Percentiles rank a stretch among this genome's conserved stretches.
Conservation (phyloP, 2,113 vertebrate genomes). For the Cairina moschata region DNA sequence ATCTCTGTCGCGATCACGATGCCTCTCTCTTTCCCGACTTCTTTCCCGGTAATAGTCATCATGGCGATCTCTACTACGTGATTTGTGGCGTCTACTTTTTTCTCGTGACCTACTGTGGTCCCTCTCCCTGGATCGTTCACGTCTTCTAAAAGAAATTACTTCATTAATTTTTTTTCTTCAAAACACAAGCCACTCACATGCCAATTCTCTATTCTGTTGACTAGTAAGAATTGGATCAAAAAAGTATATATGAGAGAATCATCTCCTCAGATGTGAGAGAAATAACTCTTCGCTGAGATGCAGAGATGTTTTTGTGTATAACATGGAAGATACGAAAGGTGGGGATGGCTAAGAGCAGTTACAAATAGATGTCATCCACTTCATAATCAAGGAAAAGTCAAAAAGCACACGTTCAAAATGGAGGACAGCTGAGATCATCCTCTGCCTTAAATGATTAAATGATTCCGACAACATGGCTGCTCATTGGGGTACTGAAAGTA, state of each 20-base stretch:
- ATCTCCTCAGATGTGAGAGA: not conserved
- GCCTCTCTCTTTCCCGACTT: slow-evolving; percentile 94
- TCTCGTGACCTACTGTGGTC: slow-evolving; percentile 98
- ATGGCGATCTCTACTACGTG: slow-evolving; percentile 95
- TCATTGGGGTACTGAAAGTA: not conserved
- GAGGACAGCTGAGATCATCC: not conserved
- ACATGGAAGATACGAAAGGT: not conserved
- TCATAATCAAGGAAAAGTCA: not conserved
- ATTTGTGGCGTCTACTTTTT: slow-evolving; percentile 97
- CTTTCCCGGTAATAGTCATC: slow-evolving; percentile 98
- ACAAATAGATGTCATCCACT: not conserved
- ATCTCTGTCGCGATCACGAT: slow-evolving; percentile 93
- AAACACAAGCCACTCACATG: not conserved
- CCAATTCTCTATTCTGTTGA: not conserved
- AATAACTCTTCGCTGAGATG: not conserved
- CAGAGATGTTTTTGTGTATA: not conserved
- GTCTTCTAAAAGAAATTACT: slow-evolving; percentile 87
- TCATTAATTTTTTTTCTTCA: slow-evolving; percentile 74
- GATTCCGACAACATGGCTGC: not conserved
- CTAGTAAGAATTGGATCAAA: not conserved
- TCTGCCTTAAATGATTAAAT: rapidly evolving
- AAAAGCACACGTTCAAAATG: not conserved
- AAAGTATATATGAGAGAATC: rapidly evolving
- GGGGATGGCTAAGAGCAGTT: not conserved
- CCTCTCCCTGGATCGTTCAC: slow-evolving; percentile 97